phyloP scores from a whole-genome alignment of 1,140 invertebrate genomes.

The Pachypeltis micranthus region DNA sequence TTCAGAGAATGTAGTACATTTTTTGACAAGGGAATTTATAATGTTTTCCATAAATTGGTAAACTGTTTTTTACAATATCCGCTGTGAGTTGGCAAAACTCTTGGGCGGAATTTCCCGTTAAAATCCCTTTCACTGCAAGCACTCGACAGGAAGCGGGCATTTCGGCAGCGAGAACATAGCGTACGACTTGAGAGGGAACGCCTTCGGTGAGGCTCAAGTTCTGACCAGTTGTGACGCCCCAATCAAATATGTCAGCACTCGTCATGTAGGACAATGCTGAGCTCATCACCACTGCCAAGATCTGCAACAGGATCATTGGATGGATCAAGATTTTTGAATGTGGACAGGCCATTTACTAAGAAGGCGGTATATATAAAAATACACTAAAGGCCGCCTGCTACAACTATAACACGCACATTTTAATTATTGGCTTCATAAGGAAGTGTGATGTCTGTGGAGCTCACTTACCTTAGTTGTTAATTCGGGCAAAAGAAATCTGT shows the following conservation, averaged over 20 bases:
- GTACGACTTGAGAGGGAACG: conserved; percentile 33
- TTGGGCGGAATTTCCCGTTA: conserved; percentile 25
- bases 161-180: conserved; percentile 33
- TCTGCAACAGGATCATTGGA: too few relatives aligned
- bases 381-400: too few relatives aligned
- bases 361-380: too few relatives aligned
- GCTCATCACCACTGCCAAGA: conserved; percentile 31
- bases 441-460: too few relatives aligned
- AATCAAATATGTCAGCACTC: conserved; percentile 35
- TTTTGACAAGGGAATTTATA: neutral
- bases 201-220: conserved; percentile 20
- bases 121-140: conserved; percentile 33
- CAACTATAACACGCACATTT: too few relatives aligned
- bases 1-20: too few relatives aligned
- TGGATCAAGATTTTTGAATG: too few relatives aligned
- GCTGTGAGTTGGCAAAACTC: conserved; percentile 35
- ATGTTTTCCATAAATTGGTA: neutral
- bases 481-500: conserved; percentile 49
- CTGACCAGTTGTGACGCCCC: conserved; percentile 34
- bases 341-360: too few relatives aligned
- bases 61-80: conserved; percentile 24
- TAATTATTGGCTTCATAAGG: too few relatives aligned
- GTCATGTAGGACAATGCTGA: conserved; percentile 33
- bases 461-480: conserved; percentile 40
- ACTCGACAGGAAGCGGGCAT: conserved; percentile 32